Conservation (phyloP, 2,113 vertebrate species). For the Campylorhamphus procurvoides region DNA sequence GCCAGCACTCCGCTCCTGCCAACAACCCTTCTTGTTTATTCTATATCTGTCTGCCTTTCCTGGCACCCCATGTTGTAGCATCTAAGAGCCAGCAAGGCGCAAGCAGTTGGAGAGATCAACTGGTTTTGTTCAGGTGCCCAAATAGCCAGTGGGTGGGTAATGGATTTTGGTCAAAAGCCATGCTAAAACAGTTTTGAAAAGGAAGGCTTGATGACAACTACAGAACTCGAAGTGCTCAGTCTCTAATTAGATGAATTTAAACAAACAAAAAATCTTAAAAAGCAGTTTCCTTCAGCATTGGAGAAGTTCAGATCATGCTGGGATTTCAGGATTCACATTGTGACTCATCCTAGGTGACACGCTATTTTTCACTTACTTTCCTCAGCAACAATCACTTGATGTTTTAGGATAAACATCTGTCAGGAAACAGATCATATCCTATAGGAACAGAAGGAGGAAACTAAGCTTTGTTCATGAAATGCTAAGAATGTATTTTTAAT, state of each 20-base stretch:
- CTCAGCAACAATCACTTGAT: slow-evolving; percentile 12
- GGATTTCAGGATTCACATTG: neutral
- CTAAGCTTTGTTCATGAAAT: slow-evolving; percentile 56
- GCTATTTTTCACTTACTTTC: neutral
- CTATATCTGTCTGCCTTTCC: neutral
- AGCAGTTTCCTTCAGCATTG: neutral
- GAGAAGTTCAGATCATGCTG: neutral
- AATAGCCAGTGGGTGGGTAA: neutral
- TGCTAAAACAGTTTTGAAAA: neutral
- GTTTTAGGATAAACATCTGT: slow-evolving; percentile 51
- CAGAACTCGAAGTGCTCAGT: neutral
- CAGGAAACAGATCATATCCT: slow-evolving; percentile 59
- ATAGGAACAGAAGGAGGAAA: slow-evolving; percentile 54
- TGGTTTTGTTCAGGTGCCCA: neutral
- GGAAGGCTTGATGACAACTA: neutral
- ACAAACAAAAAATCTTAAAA: neutral
- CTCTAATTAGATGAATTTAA: neutral
- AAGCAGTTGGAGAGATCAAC: neutral
- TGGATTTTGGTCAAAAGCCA: slow-evolving; percentile 3
- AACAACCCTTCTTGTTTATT: neutral
- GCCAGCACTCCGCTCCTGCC: neutral
- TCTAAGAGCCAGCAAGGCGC: neutral
- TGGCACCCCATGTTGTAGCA: rapidly evolving
- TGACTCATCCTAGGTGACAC: neutral
- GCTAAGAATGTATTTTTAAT: slow-evolving; percentile 57